phyloP scores from a whole-genome alignment of 2,797 vertebrate genomes.

The Pipistrellus kuhlii region DNA sequence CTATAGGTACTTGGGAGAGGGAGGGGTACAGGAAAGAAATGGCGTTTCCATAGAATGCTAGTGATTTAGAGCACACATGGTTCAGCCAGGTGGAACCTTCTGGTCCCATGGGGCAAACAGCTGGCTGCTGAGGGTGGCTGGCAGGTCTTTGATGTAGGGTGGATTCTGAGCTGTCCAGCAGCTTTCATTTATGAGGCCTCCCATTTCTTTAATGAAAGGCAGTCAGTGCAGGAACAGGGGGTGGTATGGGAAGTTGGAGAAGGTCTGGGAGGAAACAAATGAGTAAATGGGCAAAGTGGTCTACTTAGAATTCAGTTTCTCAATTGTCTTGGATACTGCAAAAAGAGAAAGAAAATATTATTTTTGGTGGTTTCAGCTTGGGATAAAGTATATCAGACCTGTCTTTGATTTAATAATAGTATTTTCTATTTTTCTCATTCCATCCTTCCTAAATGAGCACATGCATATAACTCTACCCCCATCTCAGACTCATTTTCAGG shows the following conservation, averaged over 20 bases:
- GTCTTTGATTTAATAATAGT: background rate
- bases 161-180: conserved; percentile 17
- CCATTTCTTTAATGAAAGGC: conserved; percentile 64
- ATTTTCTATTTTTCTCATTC: background rate
- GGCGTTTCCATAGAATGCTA: conserved; percentile 80
- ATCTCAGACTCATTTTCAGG: conserved; percentile 3
- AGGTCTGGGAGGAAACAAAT: background rate
- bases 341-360: background rate
- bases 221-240: conserved; percentile 22
- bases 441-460: background rate
- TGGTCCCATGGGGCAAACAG: conserved; percentile 65
- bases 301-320: conserved; percentile 10
- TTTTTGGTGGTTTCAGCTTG: conserved; percentile 31
- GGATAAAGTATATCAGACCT: background rate
- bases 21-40: conserved; percentile 70
- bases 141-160: conserved; percentile 13
- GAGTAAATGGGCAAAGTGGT: background rate
- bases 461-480: background rate
- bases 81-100: conserved; percentile 83
- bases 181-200: conserved; percentile 20
- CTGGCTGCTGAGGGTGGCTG: conserved; percentile 64
- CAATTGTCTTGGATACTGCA: background rate
- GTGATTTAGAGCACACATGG: conserved; percentile 78
- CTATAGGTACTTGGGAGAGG: conserved; percentile 79
- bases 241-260: background rate